Conservation (phyloP, 2,888 invertebrate species). For the Agrotis exclamationis region DNA sequence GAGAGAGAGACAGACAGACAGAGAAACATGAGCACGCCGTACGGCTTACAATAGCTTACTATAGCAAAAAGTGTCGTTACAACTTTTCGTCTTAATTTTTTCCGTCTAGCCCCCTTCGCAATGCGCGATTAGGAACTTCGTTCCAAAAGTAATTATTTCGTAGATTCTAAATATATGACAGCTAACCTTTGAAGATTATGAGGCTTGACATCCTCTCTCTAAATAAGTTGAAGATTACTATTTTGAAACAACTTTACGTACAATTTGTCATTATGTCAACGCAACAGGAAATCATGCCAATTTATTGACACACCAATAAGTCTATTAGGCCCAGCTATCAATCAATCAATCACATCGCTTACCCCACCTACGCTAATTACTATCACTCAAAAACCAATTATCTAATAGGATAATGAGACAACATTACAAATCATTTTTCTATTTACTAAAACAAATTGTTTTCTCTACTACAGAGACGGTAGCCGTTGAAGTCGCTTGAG, state of each 20-base stretch:
- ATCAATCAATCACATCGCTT: slow-evolving; percentile 50
- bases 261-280: slow-evolving; percentile 34
- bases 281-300: slow-evolving; percentile 39
- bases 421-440: slow-evolving; percentile 75
- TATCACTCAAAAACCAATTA: slow-evolving; percentile 67
- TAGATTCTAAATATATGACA: neutral
- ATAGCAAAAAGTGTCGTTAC: too few species aligned
- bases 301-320: slow-evolving; percentile 45
- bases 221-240: too few species aligned
- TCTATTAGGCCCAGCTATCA: slow-evolving; percentile 41
- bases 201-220: neutral
- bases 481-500: slow-evolving; percentile 71
- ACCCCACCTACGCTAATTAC: slow-evolving; percentile 59
- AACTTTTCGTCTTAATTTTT: too few species aligned
- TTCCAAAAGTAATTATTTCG: neutral
- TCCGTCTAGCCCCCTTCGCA: too few species aligned
- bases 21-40: too few species aligned
- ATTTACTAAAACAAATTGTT: slow-evolving; percentile 78
- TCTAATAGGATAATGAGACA: slow-evolving; percentile 76
- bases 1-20: too few species aligned
- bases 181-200: neutral
- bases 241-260: neutral
- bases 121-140: too few species aligned
- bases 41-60: too few species aligned
- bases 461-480: slow-evolving; percentile 70